Base-by-base conservation (phyloP, 1,140 invertebrate genomes). In the Euglossa dilemma region DNA sequence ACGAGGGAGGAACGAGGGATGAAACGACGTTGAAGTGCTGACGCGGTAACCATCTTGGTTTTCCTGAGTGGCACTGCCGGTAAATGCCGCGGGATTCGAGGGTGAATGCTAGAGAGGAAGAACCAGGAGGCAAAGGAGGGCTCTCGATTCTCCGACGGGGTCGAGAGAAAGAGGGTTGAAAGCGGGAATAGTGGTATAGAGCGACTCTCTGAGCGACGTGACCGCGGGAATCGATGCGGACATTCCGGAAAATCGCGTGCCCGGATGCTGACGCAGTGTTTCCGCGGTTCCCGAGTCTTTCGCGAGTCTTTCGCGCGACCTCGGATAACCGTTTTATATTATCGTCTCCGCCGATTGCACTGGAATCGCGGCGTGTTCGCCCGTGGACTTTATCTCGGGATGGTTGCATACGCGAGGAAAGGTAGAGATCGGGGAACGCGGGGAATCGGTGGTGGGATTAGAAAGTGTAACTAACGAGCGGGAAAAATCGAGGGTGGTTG, bases 11-110 rank as follows among this genome's bases (percentile, higher is more conserved):
- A 77, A 63, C 80, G 84, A 63, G 70, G 87, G 43, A 74, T 14
- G 74, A 61, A 71, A 89, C 79, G 86, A 80, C 47, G 56, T 76
- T 59, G 66, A 86, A 90, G 83, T 90, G 89, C 89, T 89, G 88
- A 89, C 87, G 75, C 77, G 88, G 87, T 85, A 89, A 87, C 88
- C 85, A 87, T 90, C 71, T 87, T 87, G 79, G 86, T 84, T 89
- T 85, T 69, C 87, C 82, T 85, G 88, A 89, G 88, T 89, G 88
- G 87, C 79, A 89, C 85, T 87, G 82, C 66, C 75, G 85, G 75
- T 88, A 84, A 89, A 89, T 89, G 87, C 88, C 67, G 67, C 69
- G 78, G 74, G 78, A 83, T 79, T 75, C 80, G 79, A 61, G 83
- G 86, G 86, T 85, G 83, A 77, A 76, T 16, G 78, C 66, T 71